Evolutionary conservation across 2,888 invertebrate species (phyloP).

Genomic region (Muscina levida): DNA sequence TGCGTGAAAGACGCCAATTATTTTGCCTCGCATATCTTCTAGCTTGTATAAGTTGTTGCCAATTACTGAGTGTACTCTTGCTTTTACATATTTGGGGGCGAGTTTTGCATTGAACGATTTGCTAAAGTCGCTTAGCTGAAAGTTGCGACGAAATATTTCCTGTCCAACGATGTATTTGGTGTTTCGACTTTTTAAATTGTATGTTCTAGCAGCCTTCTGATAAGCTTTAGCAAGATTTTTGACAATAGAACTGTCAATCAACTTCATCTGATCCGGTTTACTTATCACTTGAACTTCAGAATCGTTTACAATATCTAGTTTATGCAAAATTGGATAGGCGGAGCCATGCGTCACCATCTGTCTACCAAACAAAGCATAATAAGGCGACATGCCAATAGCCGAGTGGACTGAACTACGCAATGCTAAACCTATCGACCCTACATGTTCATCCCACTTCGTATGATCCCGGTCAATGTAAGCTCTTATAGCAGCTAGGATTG

Average conservation of each 20-base stretch:
- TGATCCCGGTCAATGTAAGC: background rate
- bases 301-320: slow-evolving; percentile 19
- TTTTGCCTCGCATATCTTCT: slow-evolving; percentile 15
- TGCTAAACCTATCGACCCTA: background rate
- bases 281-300: slow-evolving; percentile 1
- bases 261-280: background rate
- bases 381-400: background rate
- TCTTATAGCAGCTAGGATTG: background rate
- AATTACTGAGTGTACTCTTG: background rate
- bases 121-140: background rate
- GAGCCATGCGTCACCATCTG: slow-evolving; percentile 35
- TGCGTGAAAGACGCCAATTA: slow-evolving; percentile 14
- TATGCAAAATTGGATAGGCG: slow-evolving; percentile 28
- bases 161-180: background rate
- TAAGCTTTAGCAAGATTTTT: slow-evolving; percentile 2
- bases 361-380: slow-evolving; percentile 10
- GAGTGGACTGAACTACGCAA: slow-evolving; percentile 6
- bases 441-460: background rate
- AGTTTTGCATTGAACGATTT: slow-evolving; percentile 22
- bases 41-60: slow-evolving; percentile 32
- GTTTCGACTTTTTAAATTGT: background rate
- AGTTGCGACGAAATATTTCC: slow-evolving; percentile 16
- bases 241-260: background rate
- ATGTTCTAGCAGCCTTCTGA: background rate
- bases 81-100: slow-evolving; percentile 29